Conservation (phyloP, 2,888 invertebrate genomes). For the Galeopsomyia nigrocyanea region DNA sequence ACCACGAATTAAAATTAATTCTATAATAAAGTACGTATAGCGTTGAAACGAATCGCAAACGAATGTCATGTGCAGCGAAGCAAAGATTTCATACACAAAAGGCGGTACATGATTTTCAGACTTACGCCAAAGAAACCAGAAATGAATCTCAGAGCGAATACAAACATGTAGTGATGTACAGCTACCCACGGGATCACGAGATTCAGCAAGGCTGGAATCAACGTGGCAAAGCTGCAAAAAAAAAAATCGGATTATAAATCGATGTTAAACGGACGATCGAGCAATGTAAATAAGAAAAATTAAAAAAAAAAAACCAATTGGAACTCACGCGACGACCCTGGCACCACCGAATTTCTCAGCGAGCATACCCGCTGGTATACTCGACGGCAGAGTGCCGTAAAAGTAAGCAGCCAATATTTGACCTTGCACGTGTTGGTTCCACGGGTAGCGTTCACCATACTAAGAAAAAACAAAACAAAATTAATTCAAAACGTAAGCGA, state of each 20-base stretch:
- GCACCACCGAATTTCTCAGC: conserved; percentile 66
- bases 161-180: conserved; percentile 56
- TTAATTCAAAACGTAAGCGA: too few species aligned
- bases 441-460: conserved; percentile 62
- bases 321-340: conserved; percentile 64
- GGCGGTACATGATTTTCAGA: conserved; percentile 17
- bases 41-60: too few species aligned
- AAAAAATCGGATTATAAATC: neutral
- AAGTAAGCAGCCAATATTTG: conserved; percentile 61
- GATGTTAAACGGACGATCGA: neutral
- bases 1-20: too few species aligned
- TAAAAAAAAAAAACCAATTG: neutral
- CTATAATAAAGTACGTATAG: too few species aligned
- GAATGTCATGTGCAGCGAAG: too few species aligned
- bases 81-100: too few species aligned
- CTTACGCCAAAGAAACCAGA: conserved; percentile 67
- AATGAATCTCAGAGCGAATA: conserved; percentile 61
- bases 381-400: conserved; percentile 62
- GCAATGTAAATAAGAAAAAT: neutral
- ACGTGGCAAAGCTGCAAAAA: conserved; percentile 61
- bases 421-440: conserved; percentile 63
- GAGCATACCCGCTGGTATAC: conserved; percentile 62
- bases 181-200: conserved; percentile 64
- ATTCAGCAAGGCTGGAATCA: conserved; percentile 65
- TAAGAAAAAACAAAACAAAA: conserved; percentile 43